Evolutionary conservation across 2,888 invertebrate genomes (phyloP).

Genomic region (Sarcophaga variegata): DNA sequence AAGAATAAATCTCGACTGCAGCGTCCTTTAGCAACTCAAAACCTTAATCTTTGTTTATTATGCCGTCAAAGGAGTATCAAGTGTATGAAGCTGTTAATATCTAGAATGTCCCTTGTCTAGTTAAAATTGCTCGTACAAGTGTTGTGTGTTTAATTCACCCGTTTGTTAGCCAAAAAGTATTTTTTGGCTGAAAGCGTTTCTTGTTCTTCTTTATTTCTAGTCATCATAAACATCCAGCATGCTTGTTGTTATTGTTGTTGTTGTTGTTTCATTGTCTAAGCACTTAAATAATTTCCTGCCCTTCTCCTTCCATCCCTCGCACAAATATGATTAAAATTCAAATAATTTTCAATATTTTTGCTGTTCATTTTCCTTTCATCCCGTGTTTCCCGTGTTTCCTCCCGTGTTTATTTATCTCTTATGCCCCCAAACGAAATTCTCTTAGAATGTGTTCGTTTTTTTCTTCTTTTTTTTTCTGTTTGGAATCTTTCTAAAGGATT

Average conservation of each 20-base stretch:
- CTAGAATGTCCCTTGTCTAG: conserved; percentile 13
- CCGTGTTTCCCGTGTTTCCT: not conserved
- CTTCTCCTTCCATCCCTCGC: not conserved
- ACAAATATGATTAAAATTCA: conserved; percentile 31
- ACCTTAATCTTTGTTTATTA: not conserved
- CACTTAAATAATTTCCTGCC: conserved; percentile 53
- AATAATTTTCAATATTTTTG: conserved; percentile 38
- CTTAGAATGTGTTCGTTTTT: conserved; percentile 3
- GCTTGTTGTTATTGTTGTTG: not conserved
- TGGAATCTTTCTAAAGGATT: not conserved
- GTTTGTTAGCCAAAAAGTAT: conserved; percentile 4
- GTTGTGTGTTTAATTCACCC: conserved; percentile 27
- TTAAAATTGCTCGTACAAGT: not conserved
- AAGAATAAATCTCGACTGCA: too few relatives aligned
- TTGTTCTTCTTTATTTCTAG: not conserved
- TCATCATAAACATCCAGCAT: not conserved
- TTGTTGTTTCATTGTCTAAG: conserved; percentile 37
- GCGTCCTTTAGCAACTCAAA: rapidly evolving
- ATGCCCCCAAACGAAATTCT: not conserved
- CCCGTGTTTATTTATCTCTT: not conserved
- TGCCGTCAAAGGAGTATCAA: not conserved
- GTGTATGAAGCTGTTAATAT: conserved; percentile 10
- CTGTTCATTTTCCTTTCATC: conserved; percentile 15
- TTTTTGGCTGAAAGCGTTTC: conserved; percentile 10
- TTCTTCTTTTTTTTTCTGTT: not conserved